Conservation (phyloP, 2,888 invertebrate species). For the Dryococelus australis region DNA sequence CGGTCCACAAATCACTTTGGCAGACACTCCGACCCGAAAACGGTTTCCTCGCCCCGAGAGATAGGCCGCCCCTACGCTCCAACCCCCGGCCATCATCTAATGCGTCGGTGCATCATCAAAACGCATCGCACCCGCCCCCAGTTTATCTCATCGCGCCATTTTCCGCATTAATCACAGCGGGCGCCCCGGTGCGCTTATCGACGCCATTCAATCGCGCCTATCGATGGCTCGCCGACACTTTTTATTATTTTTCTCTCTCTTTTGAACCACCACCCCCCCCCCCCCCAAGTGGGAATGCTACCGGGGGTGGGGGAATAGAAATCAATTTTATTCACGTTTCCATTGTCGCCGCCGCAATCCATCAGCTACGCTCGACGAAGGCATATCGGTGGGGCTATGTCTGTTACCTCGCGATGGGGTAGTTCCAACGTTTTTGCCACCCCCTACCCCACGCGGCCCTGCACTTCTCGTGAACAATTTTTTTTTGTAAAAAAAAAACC, state of each 20-base stretch:
- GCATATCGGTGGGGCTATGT: not conserved
- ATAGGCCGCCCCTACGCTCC: not conserved
- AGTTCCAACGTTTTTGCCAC: not conserved
- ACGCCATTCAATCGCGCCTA: slow-evolving; percentile 9
- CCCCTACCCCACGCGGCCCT: not conserved
- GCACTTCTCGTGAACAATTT: not conserved
- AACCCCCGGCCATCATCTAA: not conserved
- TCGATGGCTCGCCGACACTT: slow-evolving; percentile 8
- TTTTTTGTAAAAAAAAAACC: not conserved
- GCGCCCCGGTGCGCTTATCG: not conserved
- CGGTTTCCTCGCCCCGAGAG: not conserved
- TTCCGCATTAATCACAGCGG: not conserved
- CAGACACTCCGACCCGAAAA: not conserved
- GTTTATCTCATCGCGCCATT: not conserved
- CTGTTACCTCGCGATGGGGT: not conserved
- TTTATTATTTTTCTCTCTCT: not conserved
- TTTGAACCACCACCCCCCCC: not conserved
- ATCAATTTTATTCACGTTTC: slow-evolving; percentile 27
- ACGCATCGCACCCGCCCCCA: not conserved
- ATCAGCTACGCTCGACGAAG: not conserved
- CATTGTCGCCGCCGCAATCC: slow-evolving; percentile 25
- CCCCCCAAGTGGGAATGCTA: too few species aligned
- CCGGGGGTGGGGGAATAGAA: not conserved
- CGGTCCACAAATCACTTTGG: not conserved
- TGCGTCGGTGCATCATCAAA: slow-evolving; percentile 16